Conservation (phyloP, 2,797 vertebrate genomes). For the Sandelia bainsii region DNA sequence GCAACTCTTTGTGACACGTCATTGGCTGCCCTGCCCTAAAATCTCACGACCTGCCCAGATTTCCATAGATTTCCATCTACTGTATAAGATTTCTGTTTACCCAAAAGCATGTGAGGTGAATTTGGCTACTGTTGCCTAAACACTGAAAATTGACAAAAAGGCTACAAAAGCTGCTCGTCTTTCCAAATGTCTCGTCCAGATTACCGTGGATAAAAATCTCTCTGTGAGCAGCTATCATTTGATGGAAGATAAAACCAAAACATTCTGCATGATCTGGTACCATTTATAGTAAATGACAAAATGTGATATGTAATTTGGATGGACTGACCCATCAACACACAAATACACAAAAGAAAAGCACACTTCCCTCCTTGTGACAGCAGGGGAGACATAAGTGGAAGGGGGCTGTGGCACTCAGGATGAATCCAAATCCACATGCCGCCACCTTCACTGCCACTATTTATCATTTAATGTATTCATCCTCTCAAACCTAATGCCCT, state of each 20-base stretch:
- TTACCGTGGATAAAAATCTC: neutral
- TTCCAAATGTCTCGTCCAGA: neutral
- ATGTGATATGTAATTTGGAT: constrained; percentile 13
- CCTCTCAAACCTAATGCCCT: constrained; percentile 67
- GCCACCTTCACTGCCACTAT: constrained; percentile 47
- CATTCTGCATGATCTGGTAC: constrained; percentile 7
- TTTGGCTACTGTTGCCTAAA: neutral
- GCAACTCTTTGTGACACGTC: neutral
- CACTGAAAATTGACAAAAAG: neutral
- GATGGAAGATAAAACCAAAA: neutral
- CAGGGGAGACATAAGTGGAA: constrained; percentile 21
- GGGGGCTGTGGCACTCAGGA: constrained; percentile 29
- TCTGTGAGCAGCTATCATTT: neutral
- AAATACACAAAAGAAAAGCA: constrained; percentile 18
- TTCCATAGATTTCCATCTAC: neutral
- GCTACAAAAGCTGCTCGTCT: neutral
- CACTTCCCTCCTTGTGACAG: constrained; percentile 9
- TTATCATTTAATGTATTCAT: constrained; percentile 74
- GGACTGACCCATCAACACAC: constrained; percentile 42
- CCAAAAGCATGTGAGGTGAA: neutral
- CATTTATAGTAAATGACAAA: neutral
- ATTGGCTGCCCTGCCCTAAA: neutral
- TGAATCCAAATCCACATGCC: constrained; percentile 60
- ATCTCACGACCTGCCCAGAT: neutral
- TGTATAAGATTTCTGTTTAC: neutral